Evolutionary conservation across 2,113 vertebrate genomes (phyloP).

Genomic region (Pagrus major): DNA sequence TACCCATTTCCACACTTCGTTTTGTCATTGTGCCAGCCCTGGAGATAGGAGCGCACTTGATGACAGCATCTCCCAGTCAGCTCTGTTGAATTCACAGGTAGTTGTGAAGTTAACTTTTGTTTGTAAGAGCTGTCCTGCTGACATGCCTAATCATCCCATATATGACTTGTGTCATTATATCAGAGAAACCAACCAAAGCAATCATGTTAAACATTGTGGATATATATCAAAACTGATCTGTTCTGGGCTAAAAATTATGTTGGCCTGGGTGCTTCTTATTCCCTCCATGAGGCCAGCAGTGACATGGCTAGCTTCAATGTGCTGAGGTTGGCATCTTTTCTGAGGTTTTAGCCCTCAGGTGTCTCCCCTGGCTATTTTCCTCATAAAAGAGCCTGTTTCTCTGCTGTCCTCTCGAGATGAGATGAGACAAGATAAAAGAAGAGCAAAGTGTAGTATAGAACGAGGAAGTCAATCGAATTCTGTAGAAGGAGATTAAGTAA

Average conservation of each 20-base stretch:
- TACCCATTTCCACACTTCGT: too few species aligned
- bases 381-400: background rate
- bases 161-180: background rate
- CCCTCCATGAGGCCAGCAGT: background rate
- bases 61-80: too few species aligned
- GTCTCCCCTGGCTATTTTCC: slow-evolving; percentile 19
- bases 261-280: background rate
- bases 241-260: background rate
- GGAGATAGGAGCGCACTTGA: too few species aligned
- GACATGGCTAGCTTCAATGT: background rate
- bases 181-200: background rate
- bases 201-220: background rate
- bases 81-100: too few species aligned
- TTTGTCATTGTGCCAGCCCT: too few species aligned
- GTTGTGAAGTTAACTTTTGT: too few species aligned
- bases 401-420: background rate
- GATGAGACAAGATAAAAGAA: slow-evolving; percentile 17
- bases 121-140: too few species aligned
- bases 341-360: slow-evolving; percentile 23
- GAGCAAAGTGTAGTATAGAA: slow-evolving; percentile 14
- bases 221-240: background rate
- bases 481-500: background rate
- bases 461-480: background rate
- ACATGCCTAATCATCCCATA: too few species aligned
- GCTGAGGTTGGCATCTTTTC: background rate